phyloP scores from a whole-genome alignment of 2,113 vertebrate genomes.

The Dendropsophus ebraccatus region DNA sequence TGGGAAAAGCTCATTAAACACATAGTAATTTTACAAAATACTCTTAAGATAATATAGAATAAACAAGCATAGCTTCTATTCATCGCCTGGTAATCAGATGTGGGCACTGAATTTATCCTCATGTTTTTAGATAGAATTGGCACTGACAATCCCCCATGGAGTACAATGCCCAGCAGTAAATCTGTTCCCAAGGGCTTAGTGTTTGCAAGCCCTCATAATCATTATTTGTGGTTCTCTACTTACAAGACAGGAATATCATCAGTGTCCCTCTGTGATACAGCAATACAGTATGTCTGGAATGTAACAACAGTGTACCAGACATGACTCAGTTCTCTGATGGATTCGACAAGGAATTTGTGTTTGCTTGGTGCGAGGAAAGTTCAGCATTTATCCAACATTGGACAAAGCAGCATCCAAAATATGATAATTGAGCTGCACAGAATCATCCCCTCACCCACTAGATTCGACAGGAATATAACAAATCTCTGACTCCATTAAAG shows the following conservation, averaged over 20 bases:
- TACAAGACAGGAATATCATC: not conserved
- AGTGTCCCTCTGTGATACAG: not conserved
- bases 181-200: not conserved
- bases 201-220: not conserved
- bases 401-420: not conserved
- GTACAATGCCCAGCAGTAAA: not conserved
- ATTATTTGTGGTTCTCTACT: not conserved
- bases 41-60: no score
- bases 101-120: not conserved
- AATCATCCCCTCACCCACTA: not conserved
- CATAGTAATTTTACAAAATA: no score
- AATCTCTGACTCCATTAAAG: no score
- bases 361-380: not conserved
- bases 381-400: not conserved
- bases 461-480: not conserved
- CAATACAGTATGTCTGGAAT: slow-evolving; percentile 20
- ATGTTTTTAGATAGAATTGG: not conserved
- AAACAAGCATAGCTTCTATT: not conserved
- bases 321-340: not conserved
- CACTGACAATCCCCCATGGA: not conserved
- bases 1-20: no score
- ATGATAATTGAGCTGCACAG: not conserved
- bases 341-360: not conserved
- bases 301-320: not conserved
- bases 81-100: not conserved